phyloP scores from a whole-genome alignment of 2,888 invertebrate species.

The Chrysomela aeneicollis region DNA sequence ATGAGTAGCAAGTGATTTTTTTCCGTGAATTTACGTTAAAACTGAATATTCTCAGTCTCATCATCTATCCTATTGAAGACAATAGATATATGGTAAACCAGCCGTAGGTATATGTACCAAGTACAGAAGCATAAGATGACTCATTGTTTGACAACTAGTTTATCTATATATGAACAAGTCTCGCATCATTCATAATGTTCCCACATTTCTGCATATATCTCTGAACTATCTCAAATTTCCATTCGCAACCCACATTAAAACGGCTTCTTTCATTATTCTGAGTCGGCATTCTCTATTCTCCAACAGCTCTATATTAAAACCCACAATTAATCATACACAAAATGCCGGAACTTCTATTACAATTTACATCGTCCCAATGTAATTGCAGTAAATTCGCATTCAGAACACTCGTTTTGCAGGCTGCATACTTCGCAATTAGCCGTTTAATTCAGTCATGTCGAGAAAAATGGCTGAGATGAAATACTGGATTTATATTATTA shows the following conservation, averaged over 20 bases:
- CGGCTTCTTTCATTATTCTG: neutral
- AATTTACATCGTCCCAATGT: conserved; percentile 23
- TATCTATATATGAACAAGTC: no score
- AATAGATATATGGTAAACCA: no score
- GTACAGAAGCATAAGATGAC: no score
- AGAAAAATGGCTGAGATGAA: conserved; percentile 9
- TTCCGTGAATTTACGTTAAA: no score
- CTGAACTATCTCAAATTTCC: neutral
- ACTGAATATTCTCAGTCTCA: no score
- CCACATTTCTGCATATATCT: no score
- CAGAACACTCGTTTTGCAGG: conserved; percentile 15
- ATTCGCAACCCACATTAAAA: neutral
- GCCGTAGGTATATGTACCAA: no score
- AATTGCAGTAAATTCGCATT: conserved; percentile 22
- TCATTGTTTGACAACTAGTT: no score
- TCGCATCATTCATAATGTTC: no score
- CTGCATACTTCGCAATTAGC: conserved; percentile 19
- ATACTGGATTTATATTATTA: conserved; percentile 10
- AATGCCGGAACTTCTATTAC: conserved; percentile 22
- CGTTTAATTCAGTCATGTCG: conserved; percentile 15
- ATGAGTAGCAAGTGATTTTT: no score
- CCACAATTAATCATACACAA: conserved; percentile 20
- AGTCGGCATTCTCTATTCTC: conserved; percentile 6
- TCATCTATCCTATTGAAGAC: no score
- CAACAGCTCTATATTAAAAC: conserved; percentile 13